Base-by-base conservation (phyloP, 2,888 invertebrate species). In the Orgyia antiqua region DNA sequence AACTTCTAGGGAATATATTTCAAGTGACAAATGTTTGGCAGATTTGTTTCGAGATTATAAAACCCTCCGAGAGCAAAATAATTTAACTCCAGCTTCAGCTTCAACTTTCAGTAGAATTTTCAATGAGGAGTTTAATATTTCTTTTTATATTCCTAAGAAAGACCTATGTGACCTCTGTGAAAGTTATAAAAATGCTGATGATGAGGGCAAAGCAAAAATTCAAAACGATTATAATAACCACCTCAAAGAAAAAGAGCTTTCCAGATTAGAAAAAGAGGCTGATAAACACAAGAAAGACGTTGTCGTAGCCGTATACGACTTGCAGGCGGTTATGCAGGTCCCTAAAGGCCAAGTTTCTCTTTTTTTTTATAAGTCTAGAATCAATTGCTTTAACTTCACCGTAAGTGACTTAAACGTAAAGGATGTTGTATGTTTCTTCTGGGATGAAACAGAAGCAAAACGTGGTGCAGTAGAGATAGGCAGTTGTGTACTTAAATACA, bases 1-100 rank as follows among this genome's bases (percentile, higher is more conserved):
- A 29, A 40, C 36, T 4, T 24, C 33, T 12, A 33, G 40, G 26
- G 29, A 36, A 27, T 36, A 13, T 12, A 40, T 40, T 3, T 3
- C 13, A 13, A 29, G 34, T 29, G 39, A 29, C 4, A 31, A 34
- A 34, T 31, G 19, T 19, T 9, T 34, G 4, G 34, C 29, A 2
- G 39, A 34, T 29, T 10, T 39, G 1, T 32, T 24, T 17, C 2
- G 26, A n/a, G 31, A 34, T 18, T 31, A 31, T 19, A 31, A 34
- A 31, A 2, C 8, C 21, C 10, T 17, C 7, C 23, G 24, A 10
- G 23, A 23, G 11, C 11, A 18, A 3, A 10, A 12, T 19, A 4
- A 8, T n/a, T 18, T 27, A 27, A 5, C 18, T 8, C 4, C 13
- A 19, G 19, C 27, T 5, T 9, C 19, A 7, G 10, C 10, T 12